phyloP scores from a whole-genome alignment of 2,797 vertebrate genomes.

The Buceros bicornis region DNA sequence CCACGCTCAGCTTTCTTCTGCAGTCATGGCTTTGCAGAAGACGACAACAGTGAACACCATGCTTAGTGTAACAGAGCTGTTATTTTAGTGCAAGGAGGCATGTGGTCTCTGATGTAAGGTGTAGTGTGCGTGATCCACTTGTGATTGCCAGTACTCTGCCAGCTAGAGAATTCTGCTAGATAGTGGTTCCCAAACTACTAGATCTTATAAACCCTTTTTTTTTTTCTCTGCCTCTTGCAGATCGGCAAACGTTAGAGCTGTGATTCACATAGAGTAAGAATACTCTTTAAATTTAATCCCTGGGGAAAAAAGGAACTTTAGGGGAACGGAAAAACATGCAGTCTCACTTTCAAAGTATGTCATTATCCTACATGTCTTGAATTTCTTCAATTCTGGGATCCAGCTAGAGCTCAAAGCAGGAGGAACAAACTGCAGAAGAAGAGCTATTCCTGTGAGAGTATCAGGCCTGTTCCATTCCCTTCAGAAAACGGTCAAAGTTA shows the following conservation, averaged over 20 bases:
- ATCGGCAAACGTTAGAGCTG: constrained; percentile 13
- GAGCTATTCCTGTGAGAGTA: background rate
- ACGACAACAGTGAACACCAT: background rate
- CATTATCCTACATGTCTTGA: background rate
- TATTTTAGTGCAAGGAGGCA: background rate
- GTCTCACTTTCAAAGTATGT: background rate
- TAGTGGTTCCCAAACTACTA: background rate
- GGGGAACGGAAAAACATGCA: background rate
- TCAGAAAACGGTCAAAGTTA: background rate
- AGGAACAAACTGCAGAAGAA: background rate
- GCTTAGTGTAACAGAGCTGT: constrained; percentile 25
- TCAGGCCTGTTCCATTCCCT: background rate
- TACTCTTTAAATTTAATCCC: constrained; percentile 8
- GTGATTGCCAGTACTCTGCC: background rate
- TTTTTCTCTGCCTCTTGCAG: background rate
- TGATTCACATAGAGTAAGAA: background rate
- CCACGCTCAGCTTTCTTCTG: background rate
- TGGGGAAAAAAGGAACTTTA: background rate
- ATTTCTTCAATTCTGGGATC: background rate
- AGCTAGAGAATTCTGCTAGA: background rate
- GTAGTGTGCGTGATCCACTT: background rate
- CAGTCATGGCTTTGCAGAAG: background rate
- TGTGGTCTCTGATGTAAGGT: constrained; percentile 8
- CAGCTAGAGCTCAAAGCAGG: background rate
- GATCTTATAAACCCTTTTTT: background rate